Evolutionary conservation across 1,140 invertebrate genomes (phyloP).

Genomic region (Apis laboriosa): DNA sequence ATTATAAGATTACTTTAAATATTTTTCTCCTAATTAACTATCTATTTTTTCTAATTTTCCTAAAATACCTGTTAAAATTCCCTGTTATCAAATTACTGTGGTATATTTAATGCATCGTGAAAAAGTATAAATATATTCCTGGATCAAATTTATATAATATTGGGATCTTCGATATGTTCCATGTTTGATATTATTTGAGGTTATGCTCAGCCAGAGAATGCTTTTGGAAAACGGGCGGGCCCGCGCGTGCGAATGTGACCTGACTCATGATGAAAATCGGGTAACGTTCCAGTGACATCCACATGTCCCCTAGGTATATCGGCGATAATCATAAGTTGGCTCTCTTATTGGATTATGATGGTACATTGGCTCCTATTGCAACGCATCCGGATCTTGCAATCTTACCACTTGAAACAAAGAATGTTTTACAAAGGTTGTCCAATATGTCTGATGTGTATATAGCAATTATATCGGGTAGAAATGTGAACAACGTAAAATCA

Average conservation of each 20-base stretch:
- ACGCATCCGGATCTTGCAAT: constrained; percentile 94
- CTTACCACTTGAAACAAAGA: constrained; percentile 91
- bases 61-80: neutral
- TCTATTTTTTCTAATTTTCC: neutral
- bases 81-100: neutral
- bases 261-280: constrained; percentile 77
- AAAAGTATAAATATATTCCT: neutral
- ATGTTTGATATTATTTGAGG: neutral
- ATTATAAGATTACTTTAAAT: neutral
- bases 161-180: neutral
- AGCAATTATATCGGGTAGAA: constrained; percentile 92
- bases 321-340: constrained; percentile 92
- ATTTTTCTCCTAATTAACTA: neutral
- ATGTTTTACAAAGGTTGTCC: constrained; percentile 90
- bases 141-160: neutral
- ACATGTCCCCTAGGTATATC: constrained; percentile 87
- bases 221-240: constrained; percentile 68
- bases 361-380: constrained; percentile 93
- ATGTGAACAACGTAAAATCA: constrained; percentile 92
- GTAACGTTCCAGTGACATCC: constrained; percentile 77
- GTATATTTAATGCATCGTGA: neutral
- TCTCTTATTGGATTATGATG: constrained; percentile 93
- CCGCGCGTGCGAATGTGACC: constrained; percentile 73
- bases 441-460: constrained; percentile 94
- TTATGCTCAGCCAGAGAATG: constrained; percentile 27